Evolutionary conservation across 2,113 vertebrate species (phyloP), one percentile per base, ranked within the genome.

Genomic region (Gymnogyps californianus): DNA sequence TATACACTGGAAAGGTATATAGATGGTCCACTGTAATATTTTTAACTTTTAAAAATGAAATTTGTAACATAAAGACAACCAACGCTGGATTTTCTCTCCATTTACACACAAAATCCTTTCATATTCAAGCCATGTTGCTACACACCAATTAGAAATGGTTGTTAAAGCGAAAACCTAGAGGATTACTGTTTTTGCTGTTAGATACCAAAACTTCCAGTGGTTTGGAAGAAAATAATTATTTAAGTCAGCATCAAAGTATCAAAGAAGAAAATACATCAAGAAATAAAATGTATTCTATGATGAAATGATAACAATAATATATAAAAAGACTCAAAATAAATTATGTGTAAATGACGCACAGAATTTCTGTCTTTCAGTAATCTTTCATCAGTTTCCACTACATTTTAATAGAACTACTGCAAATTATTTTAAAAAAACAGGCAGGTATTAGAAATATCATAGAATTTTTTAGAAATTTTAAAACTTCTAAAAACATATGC

Each of bases 211-310:
- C 5, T 67, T 90, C 58, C 78, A 83, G 74, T 72, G 81, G 49
- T 80, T 88, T 93, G 51, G 72, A 94, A 94, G 86, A 87, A 93
- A 88, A 96, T 83, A 95, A 97, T 89, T 91, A 87, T 40, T 95
- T 97, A 95, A 97, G 72, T 65, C 67, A 89, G 69, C 74, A 79
- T 2, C 97, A 89, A 98, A 97, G 94, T 96, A 98, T 94, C 94
- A 95, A 96, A 96, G 88, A 91, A 93, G 76, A 90, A 96, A 90
- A 91, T 52, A 83, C 24, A 93, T 24, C 47, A 88, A 69, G 83
- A 96, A 98, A 88, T 49, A 96, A 86, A 87, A 97, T 88, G 2
- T 67, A 92, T 90, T 93, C 76, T 97, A 87, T 85, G 77, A 92
- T 19, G 14, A 18, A 65, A 88, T 66, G 11, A 36, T 26, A 74